Evolutionary conservation across 2,113 vertebrate genomes (phyloP).

Genomic region (Rhizomys pruinosus): DNA sequence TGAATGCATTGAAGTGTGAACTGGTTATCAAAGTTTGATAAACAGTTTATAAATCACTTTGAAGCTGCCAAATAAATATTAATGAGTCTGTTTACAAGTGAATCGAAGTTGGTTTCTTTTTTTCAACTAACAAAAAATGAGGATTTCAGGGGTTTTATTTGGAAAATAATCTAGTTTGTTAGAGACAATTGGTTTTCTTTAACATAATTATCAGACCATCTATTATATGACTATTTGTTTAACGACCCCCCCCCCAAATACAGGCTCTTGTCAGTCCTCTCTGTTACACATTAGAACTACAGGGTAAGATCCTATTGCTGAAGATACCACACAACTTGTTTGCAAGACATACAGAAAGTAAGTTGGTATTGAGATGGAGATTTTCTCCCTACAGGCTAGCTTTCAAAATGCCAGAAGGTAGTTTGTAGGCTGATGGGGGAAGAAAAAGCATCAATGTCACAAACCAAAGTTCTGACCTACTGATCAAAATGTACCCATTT

Average conservation of each 20-base stretch:
- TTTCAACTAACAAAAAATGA: slow-evolving; percentile 56
- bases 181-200: slow-evolving; percentile 60
- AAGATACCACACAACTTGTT: not conserved
- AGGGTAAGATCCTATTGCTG: too few relatives aligned
- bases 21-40: slow-evolving; percentile 84
- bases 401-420: not conserved
- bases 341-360: not conserved
- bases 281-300: not conserved
- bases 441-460: not conserved
- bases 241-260: not conserved
- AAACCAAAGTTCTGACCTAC: not conserved
- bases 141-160: slow-evolving; percentile 35
- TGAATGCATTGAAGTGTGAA: slow-evolving; percentile 81
- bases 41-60: slow-evolving; percentile 83
- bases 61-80: slow-evolving; percentile 83
- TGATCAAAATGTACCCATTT: too few relatives aligned
- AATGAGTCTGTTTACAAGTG: slow-evolving; percentile 81
- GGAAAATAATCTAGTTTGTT: slow-evolving; percentile 63
- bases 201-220: slow-evolving; percentile 28
- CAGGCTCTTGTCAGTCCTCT: too few relatives aligned
- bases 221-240: not conserved
- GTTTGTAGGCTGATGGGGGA: too few relatives aligned
- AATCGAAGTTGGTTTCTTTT: slow-evolving; percentile 60
- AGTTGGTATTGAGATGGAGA: not conserved
- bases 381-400: not conserved